Evolutionary conservation across 2,888 invertebrate species (phyloP), one percentile per base, ranked within the genome.

Genomic region (Eurytoma californica): DNA sequence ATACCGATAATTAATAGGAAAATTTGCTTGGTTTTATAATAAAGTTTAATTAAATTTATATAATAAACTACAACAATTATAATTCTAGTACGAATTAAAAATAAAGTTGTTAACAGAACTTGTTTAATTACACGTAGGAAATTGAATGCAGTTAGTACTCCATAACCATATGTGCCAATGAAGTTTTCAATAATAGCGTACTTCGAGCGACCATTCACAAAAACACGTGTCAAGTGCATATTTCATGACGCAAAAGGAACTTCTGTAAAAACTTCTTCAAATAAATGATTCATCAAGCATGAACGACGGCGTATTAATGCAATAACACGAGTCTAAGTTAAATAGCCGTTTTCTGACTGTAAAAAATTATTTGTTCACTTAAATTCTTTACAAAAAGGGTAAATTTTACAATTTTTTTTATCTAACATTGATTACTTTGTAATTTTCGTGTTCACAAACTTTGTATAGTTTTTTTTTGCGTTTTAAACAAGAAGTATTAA

Each of bases 231-330:
- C 66, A 51, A 60, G 20, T 63, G 69, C 69, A 67, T 55, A 67
- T 24, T 57, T 61, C 53, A 69, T 76, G 69, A 76, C 69, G 76
- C 63, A 69, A 61, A 69, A 55, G 55, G 55, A 39, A 55, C 24
- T 63, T 39, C 28, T 63, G 63, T 63, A 69, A 76, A 63, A 69
- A 55, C 68, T 24, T 72, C 16, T 61, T 68, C 47, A 55, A 72
- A 67, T n/a, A 28, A 57, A 18, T 73, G 58, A 72, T 72, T 78
- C 78, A 78, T 61, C 20, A 53, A 53, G 14, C 18, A 24, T 3
- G 7, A 7, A 39, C 58, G 49, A 57, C 58, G 58, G n/a, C 30
- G 28, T n/a, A 73, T 65, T 47, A 73, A 39, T 24, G 65, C 65
- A 55, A 20, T 24, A 16, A 24, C 47, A 47, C 65, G 13, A 39